Evolutionary conservation across 2,113 vertebrate genomes (phyloP).

Genomic region (Anarhynchus alexandrinus): DNA sequence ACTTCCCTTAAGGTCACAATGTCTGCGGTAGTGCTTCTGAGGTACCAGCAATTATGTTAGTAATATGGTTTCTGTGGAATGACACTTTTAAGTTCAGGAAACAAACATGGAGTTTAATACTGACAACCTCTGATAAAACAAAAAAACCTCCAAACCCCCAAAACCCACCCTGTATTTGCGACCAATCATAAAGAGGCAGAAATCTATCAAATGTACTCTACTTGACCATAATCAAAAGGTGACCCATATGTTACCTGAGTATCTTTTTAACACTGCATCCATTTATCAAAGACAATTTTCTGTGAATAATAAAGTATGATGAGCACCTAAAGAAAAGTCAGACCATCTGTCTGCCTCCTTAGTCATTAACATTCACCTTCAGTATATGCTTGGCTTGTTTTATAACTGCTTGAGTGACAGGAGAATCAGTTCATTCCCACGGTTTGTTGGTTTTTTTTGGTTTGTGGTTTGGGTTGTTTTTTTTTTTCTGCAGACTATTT

Average conservation of each 20-base stretch:
- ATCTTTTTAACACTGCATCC: background rate
- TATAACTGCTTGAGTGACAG: conserved; percentile 59
- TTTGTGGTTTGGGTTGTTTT: background rate
- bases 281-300: conserved; percentile 60
- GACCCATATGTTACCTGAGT: conserved; percentile 15
- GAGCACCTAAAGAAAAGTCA: conserved; percentile 37
- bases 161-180: background rate
- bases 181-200: background rate
- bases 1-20: too few species aligned
- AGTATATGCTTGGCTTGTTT: conserved; percentile 56
- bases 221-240: conserved; percentile 52
- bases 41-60: background rate
- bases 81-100: background rate
- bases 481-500: background rate
- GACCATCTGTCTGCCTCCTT: conserved; percentile 59
- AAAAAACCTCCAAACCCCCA: background rate
- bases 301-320: conserved; percentile 39
- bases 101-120: background rate
- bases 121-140: background rate
- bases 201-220: background rate
- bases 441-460: background rate
- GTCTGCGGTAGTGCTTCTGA: background rate
- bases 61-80: background rate
- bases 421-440: conserved; percentile 44
- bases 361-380: conserved; percentile 69